Evolutionary conservation across 2,113 vertebrate species (phyloP).

Genomic region (Dolichallabes microphthalmus): DNA sequence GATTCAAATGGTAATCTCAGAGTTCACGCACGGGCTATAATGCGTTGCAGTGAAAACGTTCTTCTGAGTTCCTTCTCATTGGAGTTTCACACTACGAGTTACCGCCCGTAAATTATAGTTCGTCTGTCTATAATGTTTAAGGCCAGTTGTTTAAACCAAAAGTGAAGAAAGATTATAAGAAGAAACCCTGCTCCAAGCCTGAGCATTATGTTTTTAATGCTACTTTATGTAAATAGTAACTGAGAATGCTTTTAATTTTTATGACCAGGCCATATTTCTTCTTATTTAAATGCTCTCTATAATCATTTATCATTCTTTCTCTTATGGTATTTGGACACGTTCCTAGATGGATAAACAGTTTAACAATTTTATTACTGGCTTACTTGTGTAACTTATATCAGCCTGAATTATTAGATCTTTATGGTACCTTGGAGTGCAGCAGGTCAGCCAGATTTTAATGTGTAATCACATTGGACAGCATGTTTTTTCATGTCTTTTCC

Average conservation of each 20-base stretch:
- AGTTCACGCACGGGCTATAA: conserved; percentile 43
- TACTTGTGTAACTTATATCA: neutral
- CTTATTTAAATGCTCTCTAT: neutral
- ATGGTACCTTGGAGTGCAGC: neutral
- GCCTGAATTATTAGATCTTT: neutral
- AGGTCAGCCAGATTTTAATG: neutral
- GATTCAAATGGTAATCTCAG: conserved; percentile 54
- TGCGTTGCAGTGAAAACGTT: neutral
- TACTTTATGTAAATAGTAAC: neutral
- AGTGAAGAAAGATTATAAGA: neutral
- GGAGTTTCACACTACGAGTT: neutral
- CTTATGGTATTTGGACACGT: neutral
- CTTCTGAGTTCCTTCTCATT: conserved; percentile 23
- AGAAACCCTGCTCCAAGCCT: neutral
- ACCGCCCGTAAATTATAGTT: neutral
- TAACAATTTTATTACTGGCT: neutral
- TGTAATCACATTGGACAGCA: neutral
- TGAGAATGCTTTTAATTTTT: neutral
- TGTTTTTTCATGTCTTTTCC: neutral
- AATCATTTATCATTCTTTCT: neutral
- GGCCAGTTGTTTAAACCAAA: conserved; percentile 13
- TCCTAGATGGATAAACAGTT: neutral
- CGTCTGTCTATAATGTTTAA: neutral
- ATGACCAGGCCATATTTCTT: neutral
- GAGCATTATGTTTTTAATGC: neutral